Base-by-base conservation (phyloP, 1,140 invertebrate species). In the Drosophila insularis region DNA sequence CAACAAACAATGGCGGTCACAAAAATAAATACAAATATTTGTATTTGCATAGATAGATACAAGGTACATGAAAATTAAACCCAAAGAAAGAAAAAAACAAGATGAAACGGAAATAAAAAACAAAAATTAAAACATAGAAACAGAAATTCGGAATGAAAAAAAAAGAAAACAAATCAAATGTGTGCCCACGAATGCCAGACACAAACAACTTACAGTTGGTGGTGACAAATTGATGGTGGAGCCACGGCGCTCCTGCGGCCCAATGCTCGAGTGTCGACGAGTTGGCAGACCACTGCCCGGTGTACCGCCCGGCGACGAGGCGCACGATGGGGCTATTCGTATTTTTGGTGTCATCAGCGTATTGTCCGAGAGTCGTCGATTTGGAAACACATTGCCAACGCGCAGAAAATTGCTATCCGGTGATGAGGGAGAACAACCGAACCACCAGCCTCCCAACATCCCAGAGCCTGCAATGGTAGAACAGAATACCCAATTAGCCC, bases 301-400 rank as follows among this genome's bases (percentile, higher is more conserved):
- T 6, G 96, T 96, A 2, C 96, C 96, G 10, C 96, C 96, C 0
- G 97, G 96, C 2, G 96, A 97, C 11, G 96, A 97, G 2, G 95
- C 95, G 90, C 96, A 97, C n/a, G 96, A 97, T 39, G 96, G 96
- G 2, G 96, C 96, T 39, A 97, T 95, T 11, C 95, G 94, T 74
- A 97, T 97, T 93, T 96, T 98, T 10, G 97, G 96, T 23, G 97
- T 96, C 95, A 97, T 97, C 78, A 98, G 93, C 21, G 97, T 97
- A 92, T 98, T 98, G 92, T 98, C 97, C 3, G 97, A 98, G 21
- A 98, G 94, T 37, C 97, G 95, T 55, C 97, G 95, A 89, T 95
- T 97, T 17, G 96, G 95, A 89, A 97, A 96, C 74, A 92, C 91
- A 82, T 95, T 97, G 40, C 94, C 94, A 2, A 98, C 97, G 46